Evolutionary conservation across 2,113 vertebrate species (phyloP), one percentile per base, ranked within the genome.

Genomic region (Oreotrochilus melanogaster): DNA sequence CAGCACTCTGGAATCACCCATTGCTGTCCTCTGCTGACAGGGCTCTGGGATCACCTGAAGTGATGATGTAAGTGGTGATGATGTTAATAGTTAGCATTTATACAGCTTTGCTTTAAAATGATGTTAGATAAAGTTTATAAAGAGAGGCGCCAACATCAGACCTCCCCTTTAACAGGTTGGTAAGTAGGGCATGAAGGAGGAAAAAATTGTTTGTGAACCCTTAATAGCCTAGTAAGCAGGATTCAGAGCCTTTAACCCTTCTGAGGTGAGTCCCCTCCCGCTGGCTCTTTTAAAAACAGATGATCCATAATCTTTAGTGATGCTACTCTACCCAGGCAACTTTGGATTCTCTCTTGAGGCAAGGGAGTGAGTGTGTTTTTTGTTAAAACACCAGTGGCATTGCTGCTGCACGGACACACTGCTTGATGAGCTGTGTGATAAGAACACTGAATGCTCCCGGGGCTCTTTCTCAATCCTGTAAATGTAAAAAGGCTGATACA

Each of bases 1-100:
- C 39, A 45, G 45, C 21, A 35, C 45, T 89, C 11, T 0, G 5
- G 2, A 0, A 9, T 30, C 1, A 1, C 18, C 39, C 39, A 39
- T 39, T 39, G 39, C 39, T 39, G 39, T 39, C 39, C 39, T 39
- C 39, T 39, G 39, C 39, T 66, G 72, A 24, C 51, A 48, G 45
- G 18, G 35, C 50, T 89, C 12, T 0, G 5, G 2, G 0, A 9
- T n/a, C 2, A 1, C 16, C 47, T 70, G n/a, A 42, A 79, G 58
- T 37, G 47, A 50, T 73, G 45, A 57, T 1, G 1, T 27, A 72
- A 75, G 33, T 22, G 9, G 13, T 56, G 43, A 18, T 56, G 23
- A 61, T 37, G 37, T 31, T 58, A 48, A 27, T 37, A 51, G 27
- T 86, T 47, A 62, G 35, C 17, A 78, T 88, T 67, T 62, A 30